A percentile compares a stretch with the other conserved stretches of the same genome.
Conservation (phyloP, 2,888 invertebrate genomes). For the Acanthosepion pharaonis region DNA sequence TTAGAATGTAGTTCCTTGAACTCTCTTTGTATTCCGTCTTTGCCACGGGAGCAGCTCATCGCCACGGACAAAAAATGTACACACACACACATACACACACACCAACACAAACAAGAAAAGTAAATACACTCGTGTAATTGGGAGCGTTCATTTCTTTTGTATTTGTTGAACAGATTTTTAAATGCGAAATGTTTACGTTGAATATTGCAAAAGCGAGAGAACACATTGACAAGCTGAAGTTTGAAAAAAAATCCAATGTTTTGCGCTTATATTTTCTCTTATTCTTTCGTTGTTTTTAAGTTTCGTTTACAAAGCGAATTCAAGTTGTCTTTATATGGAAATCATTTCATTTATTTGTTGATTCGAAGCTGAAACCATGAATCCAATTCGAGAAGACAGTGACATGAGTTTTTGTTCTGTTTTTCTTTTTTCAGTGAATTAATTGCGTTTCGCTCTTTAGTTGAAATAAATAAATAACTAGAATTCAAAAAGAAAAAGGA, state of each 20-base stretch:
- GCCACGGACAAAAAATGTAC: too few species aligned
- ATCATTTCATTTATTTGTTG: background rate
- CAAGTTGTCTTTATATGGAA: background rate
- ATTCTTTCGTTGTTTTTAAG: background rate
- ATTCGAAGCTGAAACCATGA: background rate
- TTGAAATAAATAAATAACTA: too few species aligned
- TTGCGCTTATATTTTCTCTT: background rate
- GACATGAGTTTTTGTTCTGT: background rate
- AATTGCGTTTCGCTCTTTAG: background rate
- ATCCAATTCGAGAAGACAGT: background rate
- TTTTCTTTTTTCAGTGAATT: background rate
- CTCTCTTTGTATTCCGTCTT: too few species aligned
- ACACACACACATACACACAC: too few species aligned
- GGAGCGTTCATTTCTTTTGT: too few species aligned
- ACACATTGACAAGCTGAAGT: background rate
- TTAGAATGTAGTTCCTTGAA: too few species aligned
- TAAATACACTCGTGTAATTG: too few species aligned
- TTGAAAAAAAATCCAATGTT: background rate
- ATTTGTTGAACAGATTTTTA: too few species aligned
- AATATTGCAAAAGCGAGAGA: background rate
- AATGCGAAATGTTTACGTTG: background rate
- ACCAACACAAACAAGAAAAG: too few species aligned
- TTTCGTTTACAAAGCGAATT: background rate
- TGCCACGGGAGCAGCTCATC: too few species aligned
- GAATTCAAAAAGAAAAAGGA: too few species aligned